Base-by-base conservation (phyloP, 2,113 vertebrate species). In the Hippotragus niger region DNA sequence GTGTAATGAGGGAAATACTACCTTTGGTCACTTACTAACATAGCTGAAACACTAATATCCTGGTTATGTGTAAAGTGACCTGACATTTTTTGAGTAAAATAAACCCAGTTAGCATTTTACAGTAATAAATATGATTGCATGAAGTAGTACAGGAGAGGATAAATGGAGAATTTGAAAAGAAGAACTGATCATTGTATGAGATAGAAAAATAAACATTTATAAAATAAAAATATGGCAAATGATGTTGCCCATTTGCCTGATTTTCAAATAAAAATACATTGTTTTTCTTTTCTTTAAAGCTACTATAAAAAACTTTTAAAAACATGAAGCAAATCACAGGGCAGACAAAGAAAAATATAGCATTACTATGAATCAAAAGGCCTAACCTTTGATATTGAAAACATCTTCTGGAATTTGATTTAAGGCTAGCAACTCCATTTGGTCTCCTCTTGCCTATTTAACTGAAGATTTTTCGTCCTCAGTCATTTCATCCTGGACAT, bases 161-260 rank as follows among this genome's bases (percentile, higher is more conserved):
- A 97, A 96, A 93, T 91, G n/a, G 0, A 88, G 64, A 95, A 94
- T 60, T 90, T 97, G 97, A 87, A 95, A 98, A 98, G 92, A 98
- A 98, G 93, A 98, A 98, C 80, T 80, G 78, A 97, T 96, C 93
- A 93, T 80, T 97, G 96, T 40, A 97, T 82, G 82, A 98, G 95
- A 98, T 98, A 99, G 15, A 99, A 99, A 99, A 99, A 99, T 98
- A 99, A 98, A 92, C 90, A 96, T 98, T 98, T 98, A 98, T 89
- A 98, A 99, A 98, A 98, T 58, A 97, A 98, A 98, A 97, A 96
- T 89, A 96, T 67, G 71, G 81, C 95, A 98, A 98, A 98, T 94
- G 62, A 96, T 36, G 27, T 91, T 97, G 94, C 47, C 91, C 89
- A 96, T 19, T 94, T 90, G 92, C 90, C 94, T 97, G 97, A 84